Base-by-base conservation (phyloP, 2,888 invertebrate species). In the Eurois occulta region DNA sequence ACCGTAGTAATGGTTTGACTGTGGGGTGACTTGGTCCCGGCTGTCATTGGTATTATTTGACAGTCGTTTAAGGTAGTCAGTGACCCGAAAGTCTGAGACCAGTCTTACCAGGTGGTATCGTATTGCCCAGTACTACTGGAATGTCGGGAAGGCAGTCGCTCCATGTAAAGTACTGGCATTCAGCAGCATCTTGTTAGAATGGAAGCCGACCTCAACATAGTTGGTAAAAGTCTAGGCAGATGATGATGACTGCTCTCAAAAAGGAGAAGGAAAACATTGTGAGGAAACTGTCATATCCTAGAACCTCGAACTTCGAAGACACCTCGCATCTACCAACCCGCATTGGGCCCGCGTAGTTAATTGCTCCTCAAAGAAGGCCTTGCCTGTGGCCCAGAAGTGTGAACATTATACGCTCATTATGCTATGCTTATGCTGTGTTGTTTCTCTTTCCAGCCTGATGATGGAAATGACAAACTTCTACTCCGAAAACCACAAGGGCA, bases 401-500 rank as follows among this genome's bases (percentile, higher is more conserved):
- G 55, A 55, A 55, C 52, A 55, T 41, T 11, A 41, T 41, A 48
- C 48, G 8, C 16, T 58, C 18, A 58, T 58, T 28, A 58, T 58
- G 55, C 55, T 55, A n/a, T 41, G 35, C 35, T 35, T 52, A n/a
- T n/a, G n/a, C n/a, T n/a, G 58, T 58, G 1, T 46, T 43, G 13
- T 55, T 0, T 62, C 28, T 4, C n/a, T 58, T 92, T 92, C 16
- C 86, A 96, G 96, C 1, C 79, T 95, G 0, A 91, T 95, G 88
- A 52, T 74, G 2, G 90, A 93, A 0, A 95, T 96, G 93, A 94
- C 93, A 0, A 84, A 88, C 0, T 94, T 90, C 88, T 96, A 95
- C 87, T 88, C 72, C 10, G 60, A 85, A 0, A 89, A 93, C 73
- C 81, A 83, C 16, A 83, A 81, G 2, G 52, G 81, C 0, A 46